Conservation (phyloP, 2,888 invertebrate genomes). For the Erynnis tages region DNA sequence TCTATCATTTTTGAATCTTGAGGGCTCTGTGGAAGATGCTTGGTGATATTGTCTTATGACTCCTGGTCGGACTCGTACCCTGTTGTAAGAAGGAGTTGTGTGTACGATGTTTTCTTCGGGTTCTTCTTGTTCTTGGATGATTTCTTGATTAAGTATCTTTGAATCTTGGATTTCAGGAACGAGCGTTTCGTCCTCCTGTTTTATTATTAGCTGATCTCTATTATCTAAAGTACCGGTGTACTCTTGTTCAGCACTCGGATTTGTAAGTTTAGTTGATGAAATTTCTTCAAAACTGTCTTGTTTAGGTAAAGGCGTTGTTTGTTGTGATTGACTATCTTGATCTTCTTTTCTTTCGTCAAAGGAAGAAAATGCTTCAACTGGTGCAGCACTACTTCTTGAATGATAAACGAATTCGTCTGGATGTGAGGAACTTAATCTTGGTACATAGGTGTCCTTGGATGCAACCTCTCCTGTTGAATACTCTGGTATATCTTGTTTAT, state of each 20-base stretch:
- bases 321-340: slow-evolving; percentile 43
- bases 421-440: slow-evolving; percentile 46
- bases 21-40: slow-evolving; percentile 56
- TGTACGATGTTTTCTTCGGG: slow-evolving; percentile 61
- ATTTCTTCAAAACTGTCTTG: slow-evolving; percentile 41
- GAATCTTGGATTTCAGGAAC: slow-evolving; percentile 29
- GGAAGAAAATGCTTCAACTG: slow-evolving; percentile 46
- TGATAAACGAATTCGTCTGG: slow-evolving; percentile 53
- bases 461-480: slow-evolving; percentile 48
- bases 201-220: slow-evolving; percentile 45
- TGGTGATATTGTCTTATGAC: slow-evolving; percentile 67
- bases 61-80: slow-evolving; percentile 68
- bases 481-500: slow-evolving; percentile 46
- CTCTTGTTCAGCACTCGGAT: slow-evolving; percentile 47
- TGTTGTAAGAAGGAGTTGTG: slow-evolving; percentile 71
- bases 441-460: slow-evolving; percentile 51
- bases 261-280: slow-evolving; percentile 47
- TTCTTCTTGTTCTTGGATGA: slow-evolving; percentile 43
- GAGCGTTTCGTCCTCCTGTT: slow-evolving; percentile 48
- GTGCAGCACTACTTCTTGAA: slow-evolving; percentile 51
- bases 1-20: slow-evolving; percentile 55
- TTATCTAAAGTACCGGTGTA: slow-evolving; percentile 43
- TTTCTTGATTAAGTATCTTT: slow-evolving; percentile 41
- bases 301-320: slow-evolving; percentile 49
- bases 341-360: slow-evolving; percentile 54